Conservation (phyloP, 1,140 invertebrate species). For the Papilio glaucus region DNA sequence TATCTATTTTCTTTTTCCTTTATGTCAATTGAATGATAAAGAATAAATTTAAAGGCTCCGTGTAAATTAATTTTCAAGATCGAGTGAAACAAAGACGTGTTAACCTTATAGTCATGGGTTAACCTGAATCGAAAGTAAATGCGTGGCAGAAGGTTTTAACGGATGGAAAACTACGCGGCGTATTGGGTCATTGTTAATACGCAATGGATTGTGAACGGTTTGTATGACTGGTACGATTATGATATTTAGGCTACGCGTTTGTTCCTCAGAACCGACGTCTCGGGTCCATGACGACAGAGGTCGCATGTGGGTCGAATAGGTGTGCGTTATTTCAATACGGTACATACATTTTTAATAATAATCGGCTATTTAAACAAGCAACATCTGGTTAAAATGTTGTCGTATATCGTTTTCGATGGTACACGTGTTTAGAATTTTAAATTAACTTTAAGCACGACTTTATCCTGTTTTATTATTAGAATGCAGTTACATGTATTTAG, state of each 20-base stretch:
- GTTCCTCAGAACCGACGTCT: not conserved
- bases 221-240: conserved; percentile 25
- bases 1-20: not conserved
- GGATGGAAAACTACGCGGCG: conserved; percentile 50
- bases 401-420: not conserved
- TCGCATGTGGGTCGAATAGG: conserved; percentile 34
- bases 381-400: conserved; percentile 5
- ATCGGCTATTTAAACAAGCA: conserved; percentile 14
- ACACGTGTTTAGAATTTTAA: conserved; percentile 8
- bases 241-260: conserved; percentile 22
- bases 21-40: not conserved
- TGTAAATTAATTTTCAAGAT: not conserved
- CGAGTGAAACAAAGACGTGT: conserved; percentile 26
- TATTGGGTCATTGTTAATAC: conserved; percentile 60
- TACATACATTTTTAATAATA: conserved; percentile 20
- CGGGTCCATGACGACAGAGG: not conserved
- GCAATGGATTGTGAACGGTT: conserved; percentile 35
- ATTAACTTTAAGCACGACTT: not conserved
- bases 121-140: conserved; percentile 49
- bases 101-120: conserved; percentile 44
- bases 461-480: not conserved
- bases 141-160: conserved; percentile 53
- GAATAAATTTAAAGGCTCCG: not conserved
- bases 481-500: not conserved
- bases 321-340: conserved; percentile 21